Evolutionary conservation across 2,888 invertebrate species (phyloP).

Genomic region (Sarcophaga caerulescens): DNA sequence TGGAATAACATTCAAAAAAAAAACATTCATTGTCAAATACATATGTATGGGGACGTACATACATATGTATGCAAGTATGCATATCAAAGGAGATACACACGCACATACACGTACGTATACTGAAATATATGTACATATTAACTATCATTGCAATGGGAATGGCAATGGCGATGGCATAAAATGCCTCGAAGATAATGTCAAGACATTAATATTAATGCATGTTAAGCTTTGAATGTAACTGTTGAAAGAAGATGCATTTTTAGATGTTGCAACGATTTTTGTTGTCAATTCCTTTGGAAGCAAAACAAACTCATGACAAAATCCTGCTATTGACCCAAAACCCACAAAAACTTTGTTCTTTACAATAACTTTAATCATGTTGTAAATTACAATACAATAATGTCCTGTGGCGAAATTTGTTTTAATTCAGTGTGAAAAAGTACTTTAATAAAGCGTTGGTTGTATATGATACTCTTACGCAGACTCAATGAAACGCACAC

Average conservation of each 20-base stretch:
- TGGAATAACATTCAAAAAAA: slow-evolving; percentile 41
- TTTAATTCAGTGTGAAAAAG: neutral
- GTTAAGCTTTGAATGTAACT: slow-evolving; percentile 12
- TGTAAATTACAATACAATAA: slow-evolving; percentile 15
- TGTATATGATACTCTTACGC: neutral
- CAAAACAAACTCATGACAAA: slow-evolving; percentile 43
- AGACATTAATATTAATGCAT: slow-evolving; percentile 26
- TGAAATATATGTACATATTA: neutral
- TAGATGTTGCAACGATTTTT: neutral
- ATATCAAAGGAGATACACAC: slow-evolving; percentile 23
- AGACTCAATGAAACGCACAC: slow-evolving; percentile 31
- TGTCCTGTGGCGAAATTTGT: slow-evolving; percentile 30
- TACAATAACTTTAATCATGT: slow-evolving; percentile 43
- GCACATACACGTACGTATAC: neutral
- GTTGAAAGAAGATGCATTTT: slow-evolving; percentile 3
- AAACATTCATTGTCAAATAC: slow-evolving; percentile 52
- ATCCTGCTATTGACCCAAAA: slow-evolving; percentile 51
- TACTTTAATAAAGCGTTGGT: slow-evolving; percentile 22
- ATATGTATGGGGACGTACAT: neutral
- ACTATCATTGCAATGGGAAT: neutral
- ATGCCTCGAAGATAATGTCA: slow-evolving; percentile 34
- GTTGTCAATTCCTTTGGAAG: neutral
- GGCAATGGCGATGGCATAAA: slow-evolving; percentile 14
- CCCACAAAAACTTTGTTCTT: slow-evolving; percentile 30
- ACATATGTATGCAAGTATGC: too few relatives aligned